Percentiles rank a stretch among this genome's conserved stretches.
Conservation (phyloP, 2,888 invertebrate species). For the Drosophila glabriapex region DNA sequence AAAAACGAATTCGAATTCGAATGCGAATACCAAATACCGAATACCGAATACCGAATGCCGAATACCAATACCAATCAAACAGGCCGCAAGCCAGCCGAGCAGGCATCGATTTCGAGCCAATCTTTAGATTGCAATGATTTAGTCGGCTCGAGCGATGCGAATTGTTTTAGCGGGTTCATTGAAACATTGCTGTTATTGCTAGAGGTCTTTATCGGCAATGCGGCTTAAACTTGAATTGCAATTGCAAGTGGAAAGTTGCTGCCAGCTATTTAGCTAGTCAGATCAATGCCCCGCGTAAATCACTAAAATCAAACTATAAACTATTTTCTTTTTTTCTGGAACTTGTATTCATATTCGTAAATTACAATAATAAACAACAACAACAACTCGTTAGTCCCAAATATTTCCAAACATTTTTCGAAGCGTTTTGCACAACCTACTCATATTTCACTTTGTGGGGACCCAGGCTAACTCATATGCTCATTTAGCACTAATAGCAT, state of each 20-base stretch:
- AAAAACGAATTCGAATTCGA: conserved; percentile 13
- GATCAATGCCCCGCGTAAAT: conserved; percentile 62
- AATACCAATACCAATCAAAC: conserved; percentile 7
- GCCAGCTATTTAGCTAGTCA: conserved; percentile 8
- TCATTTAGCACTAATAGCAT: conserved; percentile 17
- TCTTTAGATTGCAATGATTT: conserved; percentile 41
- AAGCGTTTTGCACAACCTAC: not conserved
- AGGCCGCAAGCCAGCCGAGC: conserved; percentile 29
- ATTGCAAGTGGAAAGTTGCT: conserved; percentile 69
- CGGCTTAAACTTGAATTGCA: conserved; percentile 71
- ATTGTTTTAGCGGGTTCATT: conserved; percentile 66
- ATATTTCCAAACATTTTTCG: not conserved
- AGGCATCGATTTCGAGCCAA: conserved; percentile 42
- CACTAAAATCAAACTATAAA: conserved; percentile 20
- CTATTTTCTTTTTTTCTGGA: not conserved
- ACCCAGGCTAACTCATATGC: conserved; percentile 13
- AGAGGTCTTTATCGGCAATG: conserved; percentile 64
- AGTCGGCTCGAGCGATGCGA: conserved; percentile 28
- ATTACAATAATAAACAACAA: not conserved
- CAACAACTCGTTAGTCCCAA: not conserved
- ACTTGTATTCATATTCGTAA: not conserved
- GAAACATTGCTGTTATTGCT: conserved; percentile 64
- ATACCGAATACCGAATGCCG: not conserved
- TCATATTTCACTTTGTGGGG: not conserved
- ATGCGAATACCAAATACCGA: not conserved